Evolutionary conservation across 2,797 vertebrate genomes (phyloP), one percentile per base, ranked within the genome.

Genomic region (Pseudomugil gertrudae): DNA sequence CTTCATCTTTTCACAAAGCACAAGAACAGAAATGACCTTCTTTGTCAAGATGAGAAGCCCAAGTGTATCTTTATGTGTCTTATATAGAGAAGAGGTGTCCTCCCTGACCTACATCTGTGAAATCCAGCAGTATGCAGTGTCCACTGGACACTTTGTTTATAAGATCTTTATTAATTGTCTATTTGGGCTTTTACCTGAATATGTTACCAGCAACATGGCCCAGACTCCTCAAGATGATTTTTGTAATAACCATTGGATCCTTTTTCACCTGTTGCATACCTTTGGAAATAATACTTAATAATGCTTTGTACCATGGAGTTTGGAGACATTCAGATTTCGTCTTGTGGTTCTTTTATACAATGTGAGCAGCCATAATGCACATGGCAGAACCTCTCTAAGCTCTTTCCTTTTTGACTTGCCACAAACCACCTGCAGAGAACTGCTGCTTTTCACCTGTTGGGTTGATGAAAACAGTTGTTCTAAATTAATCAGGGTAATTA

Each of bases 81-180:
- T 36, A 45, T 50, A 32, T 58, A 32, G 35, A 60, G 55, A 53
- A 60, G 57, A 27, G n/a, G 36, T 13, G 1, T 69, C 29, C 50
- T 60, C 21, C 33, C 53, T 69, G 35, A 36, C 45, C 48, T 53
- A 45, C 19, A 9, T 69, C 29, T 2, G 15, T 43, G 27, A 9
- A 47, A 56, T 15, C 50, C 50, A 45, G 29, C 50, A 14, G 35
- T 60, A 27, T 26, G 33, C 48, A 53, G 33, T 32, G 8, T 32
- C 32, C 32, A 32, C 32, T 32, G 32, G 32, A 32, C 32, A 4
- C 1, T 32, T 32, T 32, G 8, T 32, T 32, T 32, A 9, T 32
- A 32, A 30, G 3, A 30, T 30, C 29, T 30, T 30, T 30, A 30
- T 30, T 30, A 30, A 32, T 9, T 53, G 32, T 53, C 56, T 3